phyloP scores from a whole-genome alignment of 1,140 invertebrate genomes.

The Polypedilum pembai region DNA sequence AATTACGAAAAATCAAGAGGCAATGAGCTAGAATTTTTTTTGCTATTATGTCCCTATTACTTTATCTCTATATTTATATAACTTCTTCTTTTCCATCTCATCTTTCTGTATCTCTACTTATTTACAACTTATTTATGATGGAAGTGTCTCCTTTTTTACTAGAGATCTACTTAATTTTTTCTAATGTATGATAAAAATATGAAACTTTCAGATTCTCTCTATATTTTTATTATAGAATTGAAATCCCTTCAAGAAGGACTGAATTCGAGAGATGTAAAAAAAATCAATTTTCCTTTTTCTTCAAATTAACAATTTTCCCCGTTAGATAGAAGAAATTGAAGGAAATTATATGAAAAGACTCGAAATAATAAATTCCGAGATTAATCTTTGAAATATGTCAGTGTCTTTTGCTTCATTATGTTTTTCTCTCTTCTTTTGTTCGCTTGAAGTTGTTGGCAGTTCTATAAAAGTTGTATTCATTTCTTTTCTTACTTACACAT shows the following conservation, averaged over 20 bases:
- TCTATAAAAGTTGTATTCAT: neutral
- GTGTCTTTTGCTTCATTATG: constrained; percentile 2
- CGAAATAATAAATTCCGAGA: neutral
- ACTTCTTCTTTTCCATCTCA: too few species aligned
- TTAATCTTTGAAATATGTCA: constrained; percentile 23
- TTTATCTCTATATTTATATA: too few species aligned
- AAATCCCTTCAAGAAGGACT: neutral
- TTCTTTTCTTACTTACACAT: neutral
- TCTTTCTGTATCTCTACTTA: too few species aligned
- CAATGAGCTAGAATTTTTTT: neutral
- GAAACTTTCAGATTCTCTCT: too few species aligned
- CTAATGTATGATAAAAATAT: too few species aligned
- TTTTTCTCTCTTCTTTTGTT: constrained; percentile 16
- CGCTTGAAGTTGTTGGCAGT: constrained; percentile 3
- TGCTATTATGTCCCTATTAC: too few species aligned
- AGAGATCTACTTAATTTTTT: too few species aligned
- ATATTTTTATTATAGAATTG: neutral
- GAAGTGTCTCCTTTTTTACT: too few species aligned
- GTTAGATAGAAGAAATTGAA: too few species aligned
- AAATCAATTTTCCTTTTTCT: neutral
- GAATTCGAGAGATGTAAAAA: neutral
- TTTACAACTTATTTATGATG: too few species aligned
- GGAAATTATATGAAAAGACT: too few species aligned
- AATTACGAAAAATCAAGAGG: constrained; percentile 81
- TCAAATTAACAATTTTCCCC: neutral